A percentile compares a stretch with the other conserved stretches of the same genome.
phyloP scores from a whole-genome alignment of 2,113 vertebrate species.

The Verasper variegatus region DNA sequence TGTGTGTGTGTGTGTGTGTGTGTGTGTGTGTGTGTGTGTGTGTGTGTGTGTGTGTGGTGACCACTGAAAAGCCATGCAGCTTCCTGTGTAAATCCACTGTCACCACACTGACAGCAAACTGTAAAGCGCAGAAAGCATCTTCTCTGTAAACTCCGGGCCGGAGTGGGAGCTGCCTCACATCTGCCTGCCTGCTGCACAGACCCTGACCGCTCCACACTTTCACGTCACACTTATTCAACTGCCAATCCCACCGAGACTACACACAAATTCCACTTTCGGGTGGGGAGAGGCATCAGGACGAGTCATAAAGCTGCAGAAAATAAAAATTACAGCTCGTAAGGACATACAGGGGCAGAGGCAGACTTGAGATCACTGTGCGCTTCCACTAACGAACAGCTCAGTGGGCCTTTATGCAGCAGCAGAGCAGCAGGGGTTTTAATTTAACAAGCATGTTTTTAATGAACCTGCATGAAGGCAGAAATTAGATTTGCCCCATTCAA shows the following conservation, averaged over 20 bases:
- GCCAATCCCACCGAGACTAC: conserved; percentile 35
- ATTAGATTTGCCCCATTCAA: conserved; percentile 37
- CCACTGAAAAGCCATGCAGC: background rate
- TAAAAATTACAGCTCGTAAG: background rate
- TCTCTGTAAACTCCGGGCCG: background rate
- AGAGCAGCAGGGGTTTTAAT: conserved; percentile 48
- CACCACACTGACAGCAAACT: conserved; percentile 34
- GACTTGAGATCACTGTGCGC: background rate
- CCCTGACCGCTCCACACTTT: background rate
- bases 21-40: background rate
- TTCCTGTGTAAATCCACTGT: conserved; percentile 11
- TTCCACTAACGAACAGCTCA: conserved; percentile 6
- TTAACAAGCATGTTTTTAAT: conserved; percentile 47
- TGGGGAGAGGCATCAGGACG: background rate
- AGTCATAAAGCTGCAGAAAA: conserved; percentile 18
- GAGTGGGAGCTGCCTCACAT: conserved; percentile 9
- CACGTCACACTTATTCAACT: conserved; percentile 34
- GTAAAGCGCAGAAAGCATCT: background rate
- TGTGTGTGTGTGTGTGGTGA: conserved; percentile 3
- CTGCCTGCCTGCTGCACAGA: background rate
- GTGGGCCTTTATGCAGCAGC: conserved; percentile 20
- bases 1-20: conserved; percentile 5
- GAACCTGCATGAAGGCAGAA: conserved; percentile 46
- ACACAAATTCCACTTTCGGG: background rate
- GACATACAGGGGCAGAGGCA: background rate